Base-by-base conservation (phyloP, 2,797 vertebrate genomes). In the Hippoglossus hippoglossus region DNA sequence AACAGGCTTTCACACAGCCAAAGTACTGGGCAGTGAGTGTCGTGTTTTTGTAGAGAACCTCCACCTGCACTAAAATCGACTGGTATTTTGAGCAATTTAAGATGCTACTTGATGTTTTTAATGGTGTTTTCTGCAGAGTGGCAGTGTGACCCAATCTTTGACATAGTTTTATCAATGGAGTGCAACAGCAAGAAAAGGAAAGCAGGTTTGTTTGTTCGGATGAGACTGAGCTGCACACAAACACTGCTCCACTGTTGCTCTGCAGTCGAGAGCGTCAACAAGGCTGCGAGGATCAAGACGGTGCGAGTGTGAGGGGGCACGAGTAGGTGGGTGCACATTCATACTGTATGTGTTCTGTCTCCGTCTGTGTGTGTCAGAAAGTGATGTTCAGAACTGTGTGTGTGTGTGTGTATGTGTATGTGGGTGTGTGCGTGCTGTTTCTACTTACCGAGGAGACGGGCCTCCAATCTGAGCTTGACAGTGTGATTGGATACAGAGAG, bases 401-500 rank as follows among this genome's bases (percentile, higher is more conserved):
- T 41, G 12, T 41, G 39, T 15, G 39, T 2, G 39, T 2, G 39
- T 3, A 1, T 3, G 36, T 13, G 36, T 13, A 1, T 16, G 39
- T 16, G 39, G 2, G 39, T 44, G 39, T 16, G 41, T 44, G 41
- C 18, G 44, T 46, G 18, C 18, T 63, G 58, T n/a, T 63, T 77
- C 44, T 60, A 49, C 67, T 77, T 71, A 73, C 62, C 12, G 46
- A 82, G 72, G 80, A 83, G 82, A 79, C 65, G 11, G 63, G 60
- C 75, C 74, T 84, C 61, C 74, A 41, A 36, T 77, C 80, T 70
- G 56, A 79, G 83, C 82, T 75, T 82, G 78, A 87, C 85, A 66
- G 81, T 70, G 77, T 88, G 85, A 90, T 82, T 87, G 86, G 75
- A 89, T 88, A 81, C 85, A 85, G 72, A 18, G 77, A 88, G 84